Conservation (phyloP, 2,888 invertebrate species). For the Idaea biselata region DNA sequence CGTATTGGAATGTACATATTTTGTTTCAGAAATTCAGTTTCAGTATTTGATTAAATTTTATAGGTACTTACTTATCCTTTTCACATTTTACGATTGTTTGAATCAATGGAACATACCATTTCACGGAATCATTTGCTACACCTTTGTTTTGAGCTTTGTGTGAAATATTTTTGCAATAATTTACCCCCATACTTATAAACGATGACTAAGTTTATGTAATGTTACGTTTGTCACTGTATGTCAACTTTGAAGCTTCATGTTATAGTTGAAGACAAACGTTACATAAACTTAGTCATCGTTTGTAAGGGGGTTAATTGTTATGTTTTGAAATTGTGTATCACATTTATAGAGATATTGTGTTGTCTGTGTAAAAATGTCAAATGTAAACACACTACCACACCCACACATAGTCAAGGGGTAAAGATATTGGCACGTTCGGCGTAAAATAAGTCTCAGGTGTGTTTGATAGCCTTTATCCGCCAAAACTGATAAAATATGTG, state of each 20-base stretch:
- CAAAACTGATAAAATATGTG: slow-evolving; percentile 75
- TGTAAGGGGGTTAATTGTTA: no score
- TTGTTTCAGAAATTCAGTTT: background rate
- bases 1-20: background rate
- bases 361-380: slow-evolving; percentile 5
- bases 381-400: slow-evolving; percentile 9
- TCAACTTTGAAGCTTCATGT: no score
- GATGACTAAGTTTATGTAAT: no score
- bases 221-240: no score
- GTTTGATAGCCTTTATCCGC: slow-evolving; percentile 73
- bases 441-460: slow-evolving; percentile 79
- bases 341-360: no score
- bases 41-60: background rate
- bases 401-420: slow-evolving; percentile 36
- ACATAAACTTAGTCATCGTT: no score
- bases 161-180: no score
- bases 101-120: slow-evolving; percentile 4
- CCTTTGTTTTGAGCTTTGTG: background rate
- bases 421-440: slow-evolving; percentile 69
- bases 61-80: slow-evolving; percentile 3
- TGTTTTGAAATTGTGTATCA: no score
- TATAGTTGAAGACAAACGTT: no score
- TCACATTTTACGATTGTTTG: background rate
- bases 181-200: no score
- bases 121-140: slow-evolving; percentile 8